Evolutionary conservation across 2,888 invertebrate species (phyloP), one percentile per base, ranked within the genome.

Genomic region (Platycheirus albimanus): DNA sequence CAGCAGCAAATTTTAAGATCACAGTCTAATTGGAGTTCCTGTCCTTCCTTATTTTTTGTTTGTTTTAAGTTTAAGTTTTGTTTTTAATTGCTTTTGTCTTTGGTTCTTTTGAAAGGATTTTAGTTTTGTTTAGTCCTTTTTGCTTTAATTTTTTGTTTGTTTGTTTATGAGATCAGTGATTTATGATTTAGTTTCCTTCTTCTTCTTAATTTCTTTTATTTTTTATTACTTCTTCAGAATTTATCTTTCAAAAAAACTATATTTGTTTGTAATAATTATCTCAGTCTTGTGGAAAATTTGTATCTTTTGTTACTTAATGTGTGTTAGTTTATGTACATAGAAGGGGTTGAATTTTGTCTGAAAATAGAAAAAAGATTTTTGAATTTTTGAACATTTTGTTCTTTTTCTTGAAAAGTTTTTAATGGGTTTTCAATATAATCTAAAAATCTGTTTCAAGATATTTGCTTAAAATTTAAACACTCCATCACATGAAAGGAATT

Each of bases 231-330:
- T 66, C 52, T 41, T 66, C 49, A 43, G 19, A 58, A 33, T 72
- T 70, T 67, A 67, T 58, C 63, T 69, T 83, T 74, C 77, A 77
- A 67, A 71, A 80, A 75, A 75, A 56, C 30, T 61, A 38, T 69
- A 63, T 61, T 45, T 49, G 64, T 28, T 78, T 69, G 41, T 71
- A 61, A 45, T 72, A 19, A 72, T 67, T 77, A 78, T 78, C 83
- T 83, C 83, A 83, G 83, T 83, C 83, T 83, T 83, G 78, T 83
- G 83, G 52, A 78, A 78, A 83, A 83, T 83, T 83, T 83, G 83
- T 83, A 83, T 72, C 78, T 83, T 83, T 77, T 78, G 78, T 78
- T 83, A 72, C 78, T 78, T 71, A 52, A 64, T 67, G 51, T 30
- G 33, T 77, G 61, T 83, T 78, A 76, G 28, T 78, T 69, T 83